Evolutionary conservation across 1,140 invertebrate genomes (phyloP).

Genomic region (Trissolcus basalis): DNA sequence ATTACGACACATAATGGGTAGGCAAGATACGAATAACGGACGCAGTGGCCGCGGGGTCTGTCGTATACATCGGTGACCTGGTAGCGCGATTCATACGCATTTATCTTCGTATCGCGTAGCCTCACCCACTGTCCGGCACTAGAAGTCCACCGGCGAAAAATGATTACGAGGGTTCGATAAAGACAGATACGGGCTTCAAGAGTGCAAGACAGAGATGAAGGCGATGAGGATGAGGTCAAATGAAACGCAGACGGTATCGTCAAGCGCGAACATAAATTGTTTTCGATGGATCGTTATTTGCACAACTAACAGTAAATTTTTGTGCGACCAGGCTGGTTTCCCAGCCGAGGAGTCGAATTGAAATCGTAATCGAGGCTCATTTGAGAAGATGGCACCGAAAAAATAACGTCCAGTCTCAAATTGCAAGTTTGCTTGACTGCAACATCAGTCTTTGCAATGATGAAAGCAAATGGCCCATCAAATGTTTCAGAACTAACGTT

Average conservation of each 20-base stretch:
- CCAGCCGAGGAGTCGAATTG: slow-evolving; percentile 15
- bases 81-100: slow-evolving; percentile 61
- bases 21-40: slow-evolving; percentile 56
- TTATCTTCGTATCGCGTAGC: slow-evolving; percentile 60
- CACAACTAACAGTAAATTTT: slow-evolving; percentile 57
- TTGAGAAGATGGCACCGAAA: slow-evolving; percentile 8
- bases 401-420: not conserved
- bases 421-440: no score
- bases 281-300: slow-evolving; percentile 56
- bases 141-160: slow-evolving; percentile 54
- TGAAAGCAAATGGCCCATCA: no score
- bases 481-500: not conserved
- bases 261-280: slow-evolving; percentile 56
- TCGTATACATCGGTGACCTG: slow-evolving; percentile 59
- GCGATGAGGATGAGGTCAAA: slow-evolving; percentile 49
- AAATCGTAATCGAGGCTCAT: slow-evolving; percentile 32
- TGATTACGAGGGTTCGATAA: slow-evolving; percentile 42
- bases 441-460: no score
- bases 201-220: slow-evolving; percentile 28
- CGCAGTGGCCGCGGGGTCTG: slow-evolving; percentile 55
- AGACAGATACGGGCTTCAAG: slow-evolving; percentile 13
- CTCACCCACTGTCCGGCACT: slow-evolving; percentile 58
- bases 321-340: slow-evolving; percentile 24
- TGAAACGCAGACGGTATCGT: slow-evolving; percentile 55
- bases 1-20: slow-evolving; percentile 53